Conservation (phyloP, 2,888 invertebrate species). For the Quadriops clusia region DNA sequence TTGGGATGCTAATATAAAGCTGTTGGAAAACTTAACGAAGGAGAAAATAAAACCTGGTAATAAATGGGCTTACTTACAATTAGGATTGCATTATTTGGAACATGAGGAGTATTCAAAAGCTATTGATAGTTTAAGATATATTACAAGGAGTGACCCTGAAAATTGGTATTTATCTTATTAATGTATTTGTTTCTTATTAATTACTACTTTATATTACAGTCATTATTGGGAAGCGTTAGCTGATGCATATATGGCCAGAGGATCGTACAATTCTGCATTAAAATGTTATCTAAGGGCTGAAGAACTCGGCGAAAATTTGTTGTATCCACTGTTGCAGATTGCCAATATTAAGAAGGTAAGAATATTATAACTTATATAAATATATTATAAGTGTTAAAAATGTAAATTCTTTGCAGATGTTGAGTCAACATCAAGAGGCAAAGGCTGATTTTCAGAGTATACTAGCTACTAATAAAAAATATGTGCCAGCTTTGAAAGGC, state of each 20-base stretch:
- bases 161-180: constrained; percentile 43
- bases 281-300: constrained; percentile 73
- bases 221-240: constrained; percentile 78
- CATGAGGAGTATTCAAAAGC: constrained; percentile 62
- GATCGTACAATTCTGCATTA: constrained; percentile 81
- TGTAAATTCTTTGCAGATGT: constrained; percentile 27
- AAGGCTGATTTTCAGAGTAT: constrained; percentile 53
- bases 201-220: constrained; percentile 26
- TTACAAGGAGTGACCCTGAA: constrained; percentile 53
- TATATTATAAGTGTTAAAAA: too few species aligned
- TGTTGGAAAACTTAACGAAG: constrained; percentile 44
- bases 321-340: constrained; percentile 64
- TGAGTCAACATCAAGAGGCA: constrained; percentile 64
- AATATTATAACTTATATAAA: constrained; percentile 27
- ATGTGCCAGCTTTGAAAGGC: constrained; percentile 67
- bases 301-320: constrained; percentile 49
- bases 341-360: constrained; percentile 55
- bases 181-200: neutral
- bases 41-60: constrained; percentile 30
- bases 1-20: constrained; percentile 49
- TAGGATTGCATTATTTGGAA: constrained; percentile 71
- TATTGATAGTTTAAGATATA: constrained; percentile 61
- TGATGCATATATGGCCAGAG: constrained; percentile 80
- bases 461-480: constrained; percentile 42
- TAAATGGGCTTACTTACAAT: constrained; percentile 71